Percentiles rank a stretch among this genome's conserved stretches.
These are phyloP conservation scores for Etia nguti DNA, from an alignment of 2,113 vertebrate genomes.

Conservation along the genomic window DNA sequence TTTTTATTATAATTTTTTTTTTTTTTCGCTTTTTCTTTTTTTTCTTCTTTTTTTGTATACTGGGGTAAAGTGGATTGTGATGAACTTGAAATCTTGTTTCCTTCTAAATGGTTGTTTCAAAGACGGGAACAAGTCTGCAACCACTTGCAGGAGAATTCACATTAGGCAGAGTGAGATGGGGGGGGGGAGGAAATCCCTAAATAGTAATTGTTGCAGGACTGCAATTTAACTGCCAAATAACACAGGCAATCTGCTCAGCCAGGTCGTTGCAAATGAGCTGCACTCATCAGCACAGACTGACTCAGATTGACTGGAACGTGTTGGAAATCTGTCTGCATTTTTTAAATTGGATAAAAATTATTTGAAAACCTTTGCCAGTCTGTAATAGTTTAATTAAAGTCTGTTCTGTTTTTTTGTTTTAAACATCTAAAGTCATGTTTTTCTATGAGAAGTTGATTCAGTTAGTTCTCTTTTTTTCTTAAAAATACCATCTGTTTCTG, in stretches of 20 bases:
- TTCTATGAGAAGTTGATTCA: not conserved
- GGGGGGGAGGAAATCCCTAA: too few relatives aligned
- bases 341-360: not conserved
- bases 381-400: not conserved
- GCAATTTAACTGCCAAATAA: not conserved
- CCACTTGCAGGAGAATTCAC: not conserved
- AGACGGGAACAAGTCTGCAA: not conserved
- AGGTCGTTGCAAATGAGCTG: not conserved
- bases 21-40: too few relatives aligned
- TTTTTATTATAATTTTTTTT: too few relatives aligned
- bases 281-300: not conserved
- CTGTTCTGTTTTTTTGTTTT: not conserved
- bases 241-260: not conserved
- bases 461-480: too few relatives aligned
- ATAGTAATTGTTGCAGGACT: not conserved
- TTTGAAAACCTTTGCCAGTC: not conserved
- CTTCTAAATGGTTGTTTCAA: not conserved
- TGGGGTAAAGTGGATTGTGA: not conserved
- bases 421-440: not conserved
- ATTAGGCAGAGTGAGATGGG: not conserved
- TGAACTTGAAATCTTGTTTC: not conserved
- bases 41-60: not conserved
- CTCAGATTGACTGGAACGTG: not conserved
- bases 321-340: not conserved
- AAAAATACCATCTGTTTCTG: too few relatives aligned